Evolutionary conservation across 2,797 vertebrate species (phyloP).

Genomic region (Hypotaenidia philippensis): DNA sequence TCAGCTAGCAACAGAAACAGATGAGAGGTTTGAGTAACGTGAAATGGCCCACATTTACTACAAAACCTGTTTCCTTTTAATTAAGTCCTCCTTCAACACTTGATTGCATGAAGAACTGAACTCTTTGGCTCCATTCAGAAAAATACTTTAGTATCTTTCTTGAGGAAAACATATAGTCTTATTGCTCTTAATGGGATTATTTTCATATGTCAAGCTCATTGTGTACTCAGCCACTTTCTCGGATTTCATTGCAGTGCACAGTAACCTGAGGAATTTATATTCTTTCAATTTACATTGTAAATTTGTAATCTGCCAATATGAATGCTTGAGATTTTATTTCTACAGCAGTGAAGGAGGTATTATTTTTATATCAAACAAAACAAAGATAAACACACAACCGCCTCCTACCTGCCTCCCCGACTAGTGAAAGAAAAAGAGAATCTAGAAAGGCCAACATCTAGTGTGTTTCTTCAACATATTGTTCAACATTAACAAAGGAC

Average conservation of each 20-base stretch:
- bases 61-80: background rate
- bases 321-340: background rate
- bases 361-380: background rate
- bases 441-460: background rate
- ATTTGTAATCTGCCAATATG: background rate
- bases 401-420: rapidly evolving
- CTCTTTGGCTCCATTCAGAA: background rate
- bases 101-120: background rate
- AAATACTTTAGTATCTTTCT: background rate
- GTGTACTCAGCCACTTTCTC: background rate
- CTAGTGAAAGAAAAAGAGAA: background rate
- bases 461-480: background rate
- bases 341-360: background rate
- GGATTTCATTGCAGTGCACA: background rate
- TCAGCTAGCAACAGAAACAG: background rate
- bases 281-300: background rate
- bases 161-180: background rate
- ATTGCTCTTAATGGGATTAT: background rate
- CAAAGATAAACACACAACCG: background rate
- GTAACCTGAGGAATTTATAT: background rate
- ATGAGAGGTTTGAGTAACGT: background rate
- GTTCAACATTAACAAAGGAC: background rate
- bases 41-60: background rate
- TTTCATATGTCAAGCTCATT: background rate
- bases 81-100: background rate